phyloP scores from a whole-genome alignment of 1,140 invertebrate genomes.

The Aphaenogaster floridana region DNA sequence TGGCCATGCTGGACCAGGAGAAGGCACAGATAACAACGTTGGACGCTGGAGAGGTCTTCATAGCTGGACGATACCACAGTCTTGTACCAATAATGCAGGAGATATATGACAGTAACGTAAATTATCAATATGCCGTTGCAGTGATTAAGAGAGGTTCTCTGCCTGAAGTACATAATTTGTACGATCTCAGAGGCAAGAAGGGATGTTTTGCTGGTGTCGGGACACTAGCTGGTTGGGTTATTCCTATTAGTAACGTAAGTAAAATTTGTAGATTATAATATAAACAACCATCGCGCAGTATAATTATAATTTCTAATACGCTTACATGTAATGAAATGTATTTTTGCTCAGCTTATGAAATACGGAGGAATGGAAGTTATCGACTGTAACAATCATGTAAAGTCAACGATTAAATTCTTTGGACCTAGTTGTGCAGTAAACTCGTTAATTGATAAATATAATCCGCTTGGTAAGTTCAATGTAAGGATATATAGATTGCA shows the following conservation, averaged over 20 bases:
- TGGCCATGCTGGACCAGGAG: conserved; percentile 91
- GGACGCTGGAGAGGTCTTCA: conserved; percentile 97
- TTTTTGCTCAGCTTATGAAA: conserved; percentile 91
- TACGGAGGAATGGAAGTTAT: conserved; percentile 93
- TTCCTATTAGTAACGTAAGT: conserved; percentile 94
- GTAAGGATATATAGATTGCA: not conserved
- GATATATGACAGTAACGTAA: conserved; percentile 88
- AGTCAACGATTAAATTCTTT: conserved; percentile 96
- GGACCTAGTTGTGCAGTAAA: conserved; percentile 97
- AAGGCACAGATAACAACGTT: conserved; percentile 94
- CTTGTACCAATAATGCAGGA: conserved; percentile 96
- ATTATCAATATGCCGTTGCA: conserved; percentile 94
- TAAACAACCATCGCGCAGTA: not conserved
- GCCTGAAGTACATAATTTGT: conserved; percentile 89
- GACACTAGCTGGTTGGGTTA: conserved; percentile 96
- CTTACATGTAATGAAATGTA: conserved; percentile 47
- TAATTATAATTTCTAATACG: conserved; percentile 48
- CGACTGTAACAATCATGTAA: conserved; percentile 98
- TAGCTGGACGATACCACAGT: conserved; percentile 96
- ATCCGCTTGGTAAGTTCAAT: conserved; percentile 92
- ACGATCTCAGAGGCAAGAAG: conserved; percentile 91
- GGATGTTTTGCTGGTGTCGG: conserved; percentile 97
- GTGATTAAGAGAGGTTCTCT: conserved; percentile 92
- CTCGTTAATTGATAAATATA: conserved; percentile 96
- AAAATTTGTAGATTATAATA: conserved; percentile 13